Percentiles rank a stretch among this genome's conserved stretches.
phyloP scores from a whole-genome alignment of 2,113 vertebrate genomes.

The Seriola quinqueradiata region DNA sequence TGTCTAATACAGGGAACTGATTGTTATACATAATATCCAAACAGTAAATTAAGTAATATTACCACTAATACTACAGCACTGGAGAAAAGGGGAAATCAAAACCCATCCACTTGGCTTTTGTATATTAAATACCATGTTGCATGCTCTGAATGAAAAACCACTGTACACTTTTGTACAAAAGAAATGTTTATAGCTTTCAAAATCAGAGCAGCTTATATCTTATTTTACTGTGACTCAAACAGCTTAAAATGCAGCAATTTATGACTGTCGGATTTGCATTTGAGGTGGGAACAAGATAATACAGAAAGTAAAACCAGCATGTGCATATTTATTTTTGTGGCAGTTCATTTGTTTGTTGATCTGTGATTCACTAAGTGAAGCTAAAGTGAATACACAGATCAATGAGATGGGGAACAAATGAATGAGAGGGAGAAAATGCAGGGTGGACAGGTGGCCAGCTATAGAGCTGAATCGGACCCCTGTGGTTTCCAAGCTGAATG shows the following conservation, averaged over 20 bases:
- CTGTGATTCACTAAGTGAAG: neutral
- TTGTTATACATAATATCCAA: too few relatives aligned
- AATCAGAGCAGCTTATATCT: too few relatives aligned
- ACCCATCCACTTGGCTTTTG: too few relatives aligned
- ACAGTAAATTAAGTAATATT: too few relatives aligned
- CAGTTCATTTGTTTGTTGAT: neutral
- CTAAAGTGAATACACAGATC: conserved; percentile 1
- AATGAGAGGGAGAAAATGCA: neutral
- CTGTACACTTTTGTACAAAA: too few relatives aligned
- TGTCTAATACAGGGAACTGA: too few relatives aligned
- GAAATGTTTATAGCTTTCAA: too few relatives aligned
- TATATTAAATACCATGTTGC: too few relatives aligned
- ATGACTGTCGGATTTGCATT: neutral
- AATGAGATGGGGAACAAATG: conserved; percentile 3
- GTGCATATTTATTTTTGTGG: conserved; percentile 6
- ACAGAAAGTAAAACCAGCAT: neutral
- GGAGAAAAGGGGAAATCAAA: too few relatives aligned
- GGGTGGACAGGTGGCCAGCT: conserved; percentile 33
- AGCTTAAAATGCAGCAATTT: neutral
- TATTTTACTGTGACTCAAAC: too few relatives aligned
- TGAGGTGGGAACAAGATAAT: neutral
- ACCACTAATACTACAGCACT: too few relatives aligned
- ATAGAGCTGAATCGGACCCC: conserved; percentile 43
- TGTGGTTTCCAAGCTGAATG: conserved; percentile 53
- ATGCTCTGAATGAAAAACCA: too few relatives aligned